Conservation (phyloP, 2,113 vertebrate species). For the Cinclus cinclus region DNA sequence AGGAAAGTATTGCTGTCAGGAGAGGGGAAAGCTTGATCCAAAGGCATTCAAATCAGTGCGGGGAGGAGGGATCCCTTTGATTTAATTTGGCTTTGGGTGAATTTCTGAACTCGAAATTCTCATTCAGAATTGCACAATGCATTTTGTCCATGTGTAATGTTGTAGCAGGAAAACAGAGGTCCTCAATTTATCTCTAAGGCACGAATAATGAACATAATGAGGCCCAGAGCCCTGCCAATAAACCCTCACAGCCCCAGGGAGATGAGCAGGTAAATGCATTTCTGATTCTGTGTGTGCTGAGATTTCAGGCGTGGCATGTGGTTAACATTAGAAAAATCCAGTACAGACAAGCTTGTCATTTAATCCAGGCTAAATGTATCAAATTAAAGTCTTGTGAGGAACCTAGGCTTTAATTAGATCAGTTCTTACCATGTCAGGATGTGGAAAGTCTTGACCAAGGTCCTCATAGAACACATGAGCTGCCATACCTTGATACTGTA, state of each 20-base stretch:
- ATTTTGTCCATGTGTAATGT: neutral
- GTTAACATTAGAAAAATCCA: slow-evolving; percentile 29
- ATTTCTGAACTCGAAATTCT: slow-evolving; percentile 14
- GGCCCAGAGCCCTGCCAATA: slow-evolving; percentile 45
- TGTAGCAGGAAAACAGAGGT: slow-evolving; percentile 34
- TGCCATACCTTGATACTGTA: neutral
- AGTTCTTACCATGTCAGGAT: neutral
- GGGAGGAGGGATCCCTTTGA: neutral
- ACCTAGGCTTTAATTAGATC: slow-evolving; percentile 39
- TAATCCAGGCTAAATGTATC: slow-evolving; percentile 30
- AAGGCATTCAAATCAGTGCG: neutral
- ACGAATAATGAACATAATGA: slow-evolving; percentile 41
- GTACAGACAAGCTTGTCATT: slow-evolving; percentile 48
- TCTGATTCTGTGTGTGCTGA: slow-evolving; percentile 2
- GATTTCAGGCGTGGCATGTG: slow-evolving; percentile 53
- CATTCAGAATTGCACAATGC: neutral
- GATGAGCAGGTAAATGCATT: slow-evolving; percentile 7
- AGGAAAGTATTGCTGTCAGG: slow-evolving; percentile 7
- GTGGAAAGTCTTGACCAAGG: slow-evolving; percentile 30
- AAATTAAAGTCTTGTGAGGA: slow-evolving; percentile 41
- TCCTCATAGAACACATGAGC: neutral
- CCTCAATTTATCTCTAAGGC: slow-evolving; percentile 36
- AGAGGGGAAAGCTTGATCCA: neutral
- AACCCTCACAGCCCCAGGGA: slow-evolving; percentile 28
- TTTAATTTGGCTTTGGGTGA: slow-evolving; percentile 50